Evolutionary conservation across 2,797 vertebrate species (phyloP), one percentile per base, ranked within the genome.

Genomic region (Nyctalus aviator): DNA sequence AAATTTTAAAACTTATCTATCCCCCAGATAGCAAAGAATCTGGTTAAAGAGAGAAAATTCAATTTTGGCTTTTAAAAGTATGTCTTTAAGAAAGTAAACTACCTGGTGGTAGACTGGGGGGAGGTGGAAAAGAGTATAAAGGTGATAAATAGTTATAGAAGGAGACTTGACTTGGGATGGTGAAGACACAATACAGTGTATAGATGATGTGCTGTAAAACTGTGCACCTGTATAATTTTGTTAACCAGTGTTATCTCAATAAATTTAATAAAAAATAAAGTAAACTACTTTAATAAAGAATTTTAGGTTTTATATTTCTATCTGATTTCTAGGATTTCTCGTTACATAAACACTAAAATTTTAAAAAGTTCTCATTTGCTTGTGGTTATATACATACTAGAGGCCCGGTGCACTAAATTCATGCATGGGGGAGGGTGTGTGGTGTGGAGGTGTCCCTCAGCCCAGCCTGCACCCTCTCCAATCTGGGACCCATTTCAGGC

Each of bases 261-360:
- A 68, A 68, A 32, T 32, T 32, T 3, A 66, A 66, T 66, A 66
- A 66, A 91, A 75, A 6, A 27, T 25, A 25, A 55, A 68, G 4
- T 50, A 85, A 88, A 71, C 14, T 87, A 92, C 21, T 88, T 64
- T 32, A 85, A 59, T 78, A 32, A 6, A 50, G 50, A 88, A 90
- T 44, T 91, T 72, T 75, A 88, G 50, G 46, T 75, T 62, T 89
- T 86, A 30, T 20, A 6, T 35, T 94, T 21, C 55, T 82, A 69
- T 27, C 1, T 69, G 18, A 27, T 79, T 6, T 88, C 37, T 59
- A 64, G n/a, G 30, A 57, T 44, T 68, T 89, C 17, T 90, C 5
- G 76, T 90, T 55, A 30, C 23, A 14, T 69, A 44, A 57, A 84
- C 85, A 76, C 8, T 71, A 55, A 93, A 21, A 59, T 95, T 84